phyloP scores from a whole-genome alignment of 2,888 invertebrate species.

The Cheilosia impressa region DNA sequence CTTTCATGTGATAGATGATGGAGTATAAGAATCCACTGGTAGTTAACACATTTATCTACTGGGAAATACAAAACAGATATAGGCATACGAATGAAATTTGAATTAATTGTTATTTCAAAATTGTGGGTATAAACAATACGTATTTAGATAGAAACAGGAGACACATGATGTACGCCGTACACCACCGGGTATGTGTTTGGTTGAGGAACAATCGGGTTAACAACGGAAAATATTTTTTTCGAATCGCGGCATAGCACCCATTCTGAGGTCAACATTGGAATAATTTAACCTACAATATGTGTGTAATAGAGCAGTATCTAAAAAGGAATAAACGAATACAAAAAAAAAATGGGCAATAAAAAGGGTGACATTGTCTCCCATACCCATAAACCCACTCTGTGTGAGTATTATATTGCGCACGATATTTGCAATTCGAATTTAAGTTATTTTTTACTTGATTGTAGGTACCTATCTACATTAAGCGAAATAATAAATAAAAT shows the following conservation, averaged over 20 bases:
- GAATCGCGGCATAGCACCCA: conserved; percentile 50
- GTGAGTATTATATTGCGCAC: conserved; percentile 39
- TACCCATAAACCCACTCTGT: background rate
- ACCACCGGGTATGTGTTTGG: background rate
- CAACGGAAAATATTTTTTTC: conserved; percentile 18
- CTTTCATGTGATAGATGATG: conserved; percentile 18
- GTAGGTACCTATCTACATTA: conserved; percentile 65
- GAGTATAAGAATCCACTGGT: background rate
- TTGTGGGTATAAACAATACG: conserved; percentile 7
- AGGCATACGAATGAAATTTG: conserved; percentile 45
- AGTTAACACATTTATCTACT: background rate
- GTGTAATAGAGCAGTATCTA: conserved; percentile 48
- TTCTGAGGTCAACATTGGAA: conserved; percentile 69
- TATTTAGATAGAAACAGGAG: conserved; percentile 13
- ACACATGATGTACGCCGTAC: background rate
- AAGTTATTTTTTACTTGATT: conserved; percentile 32
- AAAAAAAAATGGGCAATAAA: conserved; percentile 54
- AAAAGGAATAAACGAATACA: conserved; percentile 33
- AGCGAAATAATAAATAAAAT: conserved; percentile 72
- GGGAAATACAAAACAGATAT: conserved; percentile 23
- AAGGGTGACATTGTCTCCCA: conserved; percentile 70
- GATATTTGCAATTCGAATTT: conserved; percentile 73
- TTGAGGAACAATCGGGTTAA: conserved; percentile 42
- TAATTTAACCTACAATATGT: conserved; percentile 68
- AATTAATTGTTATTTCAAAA: conserved; percentile 58